Evolutionary conservation across 2,797 vertebrate genomes (phyloP).

Genomic region (Adelosebastes latens): DNA sequence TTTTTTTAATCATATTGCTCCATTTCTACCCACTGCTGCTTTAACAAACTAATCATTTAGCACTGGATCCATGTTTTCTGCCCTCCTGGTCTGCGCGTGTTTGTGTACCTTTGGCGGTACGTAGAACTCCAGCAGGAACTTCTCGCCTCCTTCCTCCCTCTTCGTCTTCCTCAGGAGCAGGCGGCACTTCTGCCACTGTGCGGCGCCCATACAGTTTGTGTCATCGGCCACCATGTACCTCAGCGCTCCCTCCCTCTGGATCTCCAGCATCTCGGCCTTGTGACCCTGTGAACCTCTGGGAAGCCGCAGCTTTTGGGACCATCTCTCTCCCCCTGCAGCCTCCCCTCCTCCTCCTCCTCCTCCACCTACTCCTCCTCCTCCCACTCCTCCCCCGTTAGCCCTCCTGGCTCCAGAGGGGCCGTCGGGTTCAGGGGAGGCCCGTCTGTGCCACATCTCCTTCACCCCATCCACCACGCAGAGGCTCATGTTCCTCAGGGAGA

Average conservation of each 20-base stretch:
- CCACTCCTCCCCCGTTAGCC: conserved; percentile 79
- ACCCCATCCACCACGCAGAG: conserved; percentile 95
- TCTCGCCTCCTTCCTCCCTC: conserved; percentile 88
- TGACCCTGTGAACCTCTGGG: conserved; percentile 86
- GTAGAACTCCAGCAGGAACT: conserved; percentile 96
- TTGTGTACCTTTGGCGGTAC: conserved; percentile 93
- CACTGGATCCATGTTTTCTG: neutral
- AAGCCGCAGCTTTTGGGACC: conserved; percentile 90
- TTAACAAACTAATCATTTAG: neutral
- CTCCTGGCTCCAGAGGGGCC: conserved; percentile 68
- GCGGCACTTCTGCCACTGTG: conserved; percentile 97
- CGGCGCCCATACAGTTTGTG: conserved; percentile 89
- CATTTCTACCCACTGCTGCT: too few species aligned
- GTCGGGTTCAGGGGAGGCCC: conserved; percentile 89
- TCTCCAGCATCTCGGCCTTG: conserved; percentile 92
- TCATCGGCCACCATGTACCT: conserved; percentile 97
- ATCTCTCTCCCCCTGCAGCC: conserved; percentile 84
- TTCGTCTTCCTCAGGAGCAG: conserved; percentile 90
- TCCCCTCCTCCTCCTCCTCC: conserved; percentile 75
- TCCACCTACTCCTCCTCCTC: conserved; percentile 74
- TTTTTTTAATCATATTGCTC: too few species aligned
- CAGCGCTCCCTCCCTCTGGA: conserved; percentile 94
- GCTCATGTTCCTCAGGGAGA: conserved; percentile 97
- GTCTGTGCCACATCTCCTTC: conserved; percentile 96
- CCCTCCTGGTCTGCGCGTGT: neutral